Conservation (phyloP, 2,797 vertebrate genomes). For the Poecilia gillii region DNA sequence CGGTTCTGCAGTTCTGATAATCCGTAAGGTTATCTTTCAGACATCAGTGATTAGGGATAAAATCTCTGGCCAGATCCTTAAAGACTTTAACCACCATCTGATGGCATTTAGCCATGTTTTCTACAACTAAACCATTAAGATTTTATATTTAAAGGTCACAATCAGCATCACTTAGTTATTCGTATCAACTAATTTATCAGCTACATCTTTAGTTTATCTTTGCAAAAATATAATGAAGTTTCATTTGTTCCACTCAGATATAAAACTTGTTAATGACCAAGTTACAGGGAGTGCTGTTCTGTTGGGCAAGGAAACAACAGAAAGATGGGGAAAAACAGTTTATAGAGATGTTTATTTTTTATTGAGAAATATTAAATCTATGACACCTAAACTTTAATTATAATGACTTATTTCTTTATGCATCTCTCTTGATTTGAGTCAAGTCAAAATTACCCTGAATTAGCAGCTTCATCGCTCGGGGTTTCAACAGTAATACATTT, state of each 20-base stretch:
- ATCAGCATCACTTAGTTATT: conserved; percentile 13
- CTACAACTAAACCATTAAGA: background rate
- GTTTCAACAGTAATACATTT: conserved; percentile 71
- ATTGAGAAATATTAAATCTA: conserved; percentile 64
- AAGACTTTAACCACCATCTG: conserved; percentile 8
- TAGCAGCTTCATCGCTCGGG: conserved; percentile 61
- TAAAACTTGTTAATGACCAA: conserved; percentile 38
- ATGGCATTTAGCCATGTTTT: conserved; percentile 18
- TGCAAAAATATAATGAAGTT: conserved; percentile 33
- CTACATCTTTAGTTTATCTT: conserved; percentile 17
- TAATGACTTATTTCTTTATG: conserved; percentile 70
- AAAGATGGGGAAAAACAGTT: conserved; percentile 50
- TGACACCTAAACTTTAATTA: conserved; percentile 69
- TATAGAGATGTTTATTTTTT: conserved; percentile 70
- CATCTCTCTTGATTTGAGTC: conserved; percentile 68
- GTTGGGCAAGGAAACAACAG: conserved; percentile 36
- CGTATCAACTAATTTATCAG: conserved; percentile 16
- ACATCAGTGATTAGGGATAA: conserved; percentile 43
- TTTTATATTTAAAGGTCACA: background rate
- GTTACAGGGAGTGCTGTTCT: conserved; percentile 36
- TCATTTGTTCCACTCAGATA: conserved; percentile 38
- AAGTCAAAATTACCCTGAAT: conserved; percentile 72
- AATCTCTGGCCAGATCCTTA: conserved; percentile 9
- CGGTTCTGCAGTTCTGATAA: conserved; percentile 35
- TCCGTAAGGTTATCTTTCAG: conserved; percentile 27